Base-by-base conservation (phyloP, 2,113 vertebrate species). In the Psittacara wagleri region DNA sequence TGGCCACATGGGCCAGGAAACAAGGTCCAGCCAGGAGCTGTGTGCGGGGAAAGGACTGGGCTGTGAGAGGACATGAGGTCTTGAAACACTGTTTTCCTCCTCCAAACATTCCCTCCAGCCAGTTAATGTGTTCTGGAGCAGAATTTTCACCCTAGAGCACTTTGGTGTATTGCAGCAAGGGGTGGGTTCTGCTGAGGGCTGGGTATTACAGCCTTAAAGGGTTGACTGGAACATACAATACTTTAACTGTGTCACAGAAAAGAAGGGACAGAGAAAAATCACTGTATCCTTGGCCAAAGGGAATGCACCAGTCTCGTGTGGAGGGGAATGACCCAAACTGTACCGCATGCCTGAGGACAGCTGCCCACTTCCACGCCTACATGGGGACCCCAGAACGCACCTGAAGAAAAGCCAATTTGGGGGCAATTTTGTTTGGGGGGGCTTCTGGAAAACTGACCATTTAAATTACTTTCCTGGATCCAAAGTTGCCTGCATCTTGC, bases 251-350 rank as follows among this genome's bases (percentile, higher is more conserved):
- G 2, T 23, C 24, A 33, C 1, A 3, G 64, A 83, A 83, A 62
- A 22, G 27, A 62, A 78, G 17, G 25, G 31, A 41, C 6, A 9
- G 59, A 44, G 31, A 43, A 70, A 48, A 17, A 13, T 67, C 28
- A 24, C 22, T 18, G 13, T 33, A 6, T 41, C 13, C 41, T 92
- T 54, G 48, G 37, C 31, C 61, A 75, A 59, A 64, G 16, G 76
- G 37, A 91, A 48, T 1, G 4, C 13, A 39, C 5, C 46, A 91
- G 29, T 24, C 37, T 72, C 6, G 5, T 0, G 1, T 0, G 1
- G 24, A 69, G 9, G 33, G 35, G 61, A 88, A 80, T 66, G 62
- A 76, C 10, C 11, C 24, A 35, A 75, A 73, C 62, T 57, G 27
- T 11, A 80, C 18, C 11, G 5, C 8, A 2, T 31, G 29, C 6